Evolutionary conservation across 2,888 invertebrate genomes (phyloP).

Genomic region (Bedellia somnulentella): DNA sequence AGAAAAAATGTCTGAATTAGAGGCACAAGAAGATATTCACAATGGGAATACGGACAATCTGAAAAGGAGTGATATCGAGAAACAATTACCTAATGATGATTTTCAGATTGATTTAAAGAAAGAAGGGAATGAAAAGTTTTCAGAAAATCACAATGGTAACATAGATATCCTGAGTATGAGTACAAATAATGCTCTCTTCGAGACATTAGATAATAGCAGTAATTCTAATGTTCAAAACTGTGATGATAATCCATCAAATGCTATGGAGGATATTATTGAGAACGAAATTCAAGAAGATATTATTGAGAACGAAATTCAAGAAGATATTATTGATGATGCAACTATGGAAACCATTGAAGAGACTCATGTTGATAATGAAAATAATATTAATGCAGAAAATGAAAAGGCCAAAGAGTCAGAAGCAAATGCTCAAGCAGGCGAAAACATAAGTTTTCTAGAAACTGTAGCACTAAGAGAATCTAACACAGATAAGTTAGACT

Average conservation of each 20-base stretch:
- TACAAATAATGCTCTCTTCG: too few species aligned
- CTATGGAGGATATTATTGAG: neutral
- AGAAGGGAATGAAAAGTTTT: neutral
- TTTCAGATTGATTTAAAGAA: conserved; percentile 3
- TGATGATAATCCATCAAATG: too few species aligned
- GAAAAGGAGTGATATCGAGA: conserved; percentile 13
- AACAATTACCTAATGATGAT: too few species aligned
- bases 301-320: neutral
- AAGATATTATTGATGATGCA: neutral
- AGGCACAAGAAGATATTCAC: conserved; percentile 16
- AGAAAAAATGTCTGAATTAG: conserved; percentile 30
- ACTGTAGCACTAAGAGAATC: too few species aligned
- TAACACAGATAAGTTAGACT: too few species aligned
- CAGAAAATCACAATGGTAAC: neutral
- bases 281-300: neutral
- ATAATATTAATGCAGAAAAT: conserved; percentile 7
- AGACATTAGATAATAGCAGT: too few species aligned
- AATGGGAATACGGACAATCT: conserved; percentile 17
- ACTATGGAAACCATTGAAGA: conserved; percentile 8
- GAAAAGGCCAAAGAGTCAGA: conserved; percentile 7
- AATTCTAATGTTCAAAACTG: too few species aligned
- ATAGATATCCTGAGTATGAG: too few species aligned
- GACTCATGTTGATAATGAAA: conserved; percentile 4
- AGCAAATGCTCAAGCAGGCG: too few species aligned
- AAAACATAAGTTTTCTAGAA: too few species aligned